These are phyloP conservation scores for Neofelis nebulosa DNA, from an alignment of 2,113 vertebrate species.

Conservation along the genomic window DNA sequence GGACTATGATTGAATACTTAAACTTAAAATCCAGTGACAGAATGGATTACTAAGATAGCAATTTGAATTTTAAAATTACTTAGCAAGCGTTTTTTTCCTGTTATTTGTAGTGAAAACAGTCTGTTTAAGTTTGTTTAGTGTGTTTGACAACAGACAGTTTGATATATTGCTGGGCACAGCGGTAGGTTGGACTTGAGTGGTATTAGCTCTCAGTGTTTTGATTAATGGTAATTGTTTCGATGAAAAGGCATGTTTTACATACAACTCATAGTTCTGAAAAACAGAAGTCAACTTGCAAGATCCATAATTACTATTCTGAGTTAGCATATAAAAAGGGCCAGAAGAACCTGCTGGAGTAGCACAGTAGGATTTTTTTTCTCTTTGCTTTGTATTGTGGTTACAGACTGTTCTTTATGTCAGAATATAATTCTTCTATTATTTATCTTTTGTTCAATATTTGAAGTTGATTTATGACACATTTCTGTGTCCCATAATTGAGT, in stretches of 20 bases:
- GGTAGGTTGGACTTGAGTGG: slow-evolving; percentile 91
- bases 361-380: slow-evolving; percentile 79
- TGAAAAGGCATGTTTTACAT: slow-evolving; percentile 90
- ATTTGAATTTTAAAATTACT: slow-evolving; percentile 87
- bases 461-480: slow-evolving; percentile 82
- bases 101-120: slow-evolving; percentile 87
- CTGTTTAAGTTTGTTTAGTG: slow-evolving; percentile 88
- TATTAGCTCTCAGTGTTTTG: slow-evolving; percentile 91
- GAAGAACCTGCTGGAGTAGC: slow-evolving; percentile 79
- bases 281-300: slow-evolving; percentile 89
- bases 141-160: slow-evolving; percentile 93
- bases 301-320: slow-evolving; percentile 88
- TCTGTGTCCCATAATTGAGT: slow-evolving; percentile 78
- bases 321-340: slow-evolving; percentile 86
- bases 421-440: slow-evolving; percentile 85
- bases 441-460: slow-evolving; percentile 81
- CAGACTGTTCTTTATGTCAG: slow-evolving; percentile 79
- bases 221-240: slow-evolving; percentile 93
- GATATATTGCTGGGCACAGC: slow-evolving; percentile 92
- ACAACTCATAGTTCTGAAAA: slow-evolving; percentile 88
- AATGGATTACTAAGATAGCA: slow-evolving; percentile 85
- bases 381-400: slow-evolving; percentile 80
- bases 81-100: slow-evolving; percentile 86
- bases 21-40: slow-evolving; percentile 86
- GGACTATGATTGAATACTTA: slow-evolving; percentile 82